Conservation (phyloP, 2,888 invertebrate species). For the Nymphalis c-album region DNA sequence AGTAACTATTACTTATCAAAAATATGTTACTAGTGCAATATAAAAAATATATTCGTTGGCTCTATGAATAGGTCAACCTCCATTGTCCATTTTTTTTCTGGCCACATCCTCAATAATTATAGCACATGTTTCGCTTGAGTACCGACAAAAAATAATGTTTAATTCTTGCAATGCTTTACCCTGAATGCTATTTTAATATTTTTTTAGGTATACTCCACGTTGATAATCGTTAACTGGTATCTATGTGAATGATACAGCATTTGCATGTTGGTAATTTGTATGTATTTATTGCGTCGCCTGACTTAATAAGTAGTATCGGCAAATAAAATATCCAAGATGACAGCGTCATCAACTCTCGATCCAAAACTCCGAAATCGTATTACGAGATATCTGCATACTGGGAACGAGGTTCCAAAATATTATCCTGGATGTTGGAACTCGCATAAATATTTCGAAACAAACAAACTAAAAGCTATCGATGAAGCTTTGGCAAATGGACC, state of each 20-base stretch:
- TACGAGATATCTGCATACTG: conserved; percentile 76
- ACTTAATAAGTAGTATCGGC: conserved; percentile 26
- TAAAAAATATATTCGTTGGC: background rate
- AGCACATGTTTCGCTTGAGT: conserved; percentile 76
- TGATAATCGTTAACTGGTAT: conserved; percentile 36
- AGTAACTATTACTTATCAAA: background rate
- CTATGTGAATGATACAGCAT: conserved; percentile 45
- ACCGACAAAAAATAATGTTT: conserved; percentile 68
- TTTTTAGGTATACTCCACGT: conserved; percentile 51
- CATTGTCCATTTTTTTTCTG: conserved; percentile 75
- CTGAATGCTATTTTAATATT: conserved; percentile 48
- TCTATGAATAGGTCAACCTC: conserved; percentile 44
- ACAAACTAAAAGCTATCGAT: conserved; percentile 65
- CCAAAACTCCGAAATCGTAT: conserved; percentile 63
- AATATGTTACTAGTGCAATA: background rate
- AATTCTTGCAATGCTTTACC: conserved; percentile 59
- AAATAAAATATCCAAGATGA: conserved; percentile 47
- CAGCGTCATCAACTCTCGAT: conserved; percentile 54
- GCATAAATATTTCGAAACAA: conserved; percentile 73
- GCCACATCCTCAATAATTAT: conserved; percentile 79
- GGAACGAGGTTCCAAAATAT: conserved; percentile 77
- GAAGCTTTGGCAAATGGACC: conserved; percentile 47
- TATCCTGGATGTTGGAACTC: conserved; percentile 80
- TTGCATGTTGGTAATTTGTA: conserved; percentile 31
- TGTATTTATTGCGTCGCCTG: conserved; percentile 22